A percentile compares a stretch with the other conserved stretches of the same genome.
phyloP scores from a whole-genome alignment of 2,888 invertebrate species.

The Phortica magna region DNA sequence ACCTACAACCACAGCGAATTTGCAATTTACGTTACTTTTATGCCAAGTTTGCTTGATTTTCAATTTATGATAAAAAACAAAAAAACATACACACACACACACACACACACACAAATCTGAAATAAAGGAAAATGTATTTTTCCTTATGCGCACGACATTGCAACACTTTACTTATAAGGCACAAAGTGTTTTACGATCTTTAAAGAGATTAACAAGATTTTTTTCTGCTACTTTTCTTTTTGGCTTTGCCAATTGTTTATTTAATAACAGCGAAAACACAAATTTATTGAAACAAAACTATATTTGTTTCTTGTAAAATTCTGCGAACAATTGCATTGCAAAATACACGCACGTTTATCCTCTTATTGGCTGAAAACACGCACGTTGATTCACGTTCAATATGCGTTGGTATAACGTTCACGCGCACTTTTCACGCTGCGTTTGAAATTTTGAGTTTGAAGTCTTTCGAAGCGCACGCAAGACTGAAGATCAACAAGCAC shows the following conservation, averaged over 20 bases:
- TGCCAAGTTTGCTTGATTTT: conserved; percentile 50
- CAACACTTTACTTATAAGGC: conserved; percentile 23
- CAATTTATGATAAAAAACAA: conserved; percentile 51
- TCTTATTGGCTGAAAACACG: background rate
- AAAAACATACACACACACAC: conserved; percentile 29
- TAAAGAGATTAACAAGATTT: background rate
- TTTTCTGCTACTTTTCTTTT: conserved; percentile 39
- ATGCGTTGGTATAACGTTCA: background rate
- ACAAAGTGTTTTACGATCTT: conserved; percentile 3
- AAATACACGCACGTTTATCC: conserved; percentile 32
- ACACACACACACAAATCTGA: conserved; percentile 13
- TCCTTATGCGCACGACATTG: conserved; percentile 8
- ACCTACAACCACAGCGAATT: conserved; percentile 34
- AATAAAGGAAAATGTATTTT: conserved; percentile 1
- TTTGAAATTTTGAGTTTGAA: conserved; percentile 34
- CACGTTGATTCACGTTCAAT: conserved; percentile 22
- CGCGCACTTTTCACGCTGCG: background rate
- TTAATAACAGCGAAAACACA: too few species aligned
- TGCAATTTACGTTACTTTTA: conserved; percentile 33
- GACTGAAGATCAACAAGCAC: conserved; percentile 35
- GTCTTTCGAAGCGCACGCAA: conserved; percentile 42
- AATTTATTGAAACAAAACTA: too few species aligned
- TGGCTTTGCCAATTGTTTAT: conserved; percentile 16
- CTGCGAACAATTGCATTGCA: background rate
- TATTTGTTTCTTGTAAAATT: too few species aligned